Percentiles rank a stretch among this genome's conserved stretches.
These are phyloP conservation scores for Epirrhoe alternata DNA, from an alignment of 2,888 invertebrate genomes.

Conservation along the genomic window DNA sequence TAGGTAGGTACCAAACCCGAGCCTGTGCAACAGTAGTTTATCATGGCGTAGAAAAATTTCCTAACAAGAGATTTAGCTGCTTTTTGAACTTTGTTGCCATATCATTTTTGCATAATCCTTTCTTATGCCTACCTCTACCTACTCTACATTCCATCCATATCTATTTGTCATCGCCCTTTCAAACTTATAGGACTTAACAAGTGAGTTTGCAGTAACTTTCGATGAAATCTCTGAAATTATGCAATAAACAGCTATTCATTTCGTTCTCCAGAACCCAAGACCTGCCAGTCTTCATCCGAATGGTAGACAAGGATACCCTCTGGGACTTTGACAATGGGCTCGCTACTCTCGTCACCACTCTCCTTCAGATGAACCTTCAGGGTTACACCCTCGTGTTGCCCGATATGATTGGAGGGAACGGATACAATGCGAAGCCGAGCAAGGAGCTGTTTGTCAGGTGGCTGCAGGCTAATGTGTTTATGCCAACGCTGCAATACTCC, in stretches of 20 bases:
- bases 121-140: no score
- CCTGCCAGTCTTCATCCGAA: conserved; percentile 89
- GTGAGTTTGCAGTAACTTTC: no score
- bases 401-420: conserved; percentile 91
- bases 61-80: no score
- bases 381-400: conserved; percentile 90
- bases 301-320: conserved; percentile 91
- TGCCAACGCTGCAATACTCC: conserved; percentile 93
- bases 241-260: conserved; percentile 2
- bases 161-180: no score
- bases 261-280: conserved; percentile 86
- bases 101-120: no score
- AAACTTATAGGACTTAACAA: no score
- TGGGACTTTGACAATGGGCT: conserved; percentile 90
- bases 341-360: conserved; percentile 88
- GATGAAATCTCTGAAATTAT: no score
- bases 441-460: conserved; percentile 90
- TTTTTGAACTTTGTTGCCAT: no score
- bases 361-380: conserved; percentile 86
- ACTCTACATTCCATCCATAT: no score
- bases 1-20: no score
- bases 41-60: no score
- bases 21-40: no score
- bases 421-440: conserved; percentile 82
- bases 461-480: conserved; percentile 91